phyloP scores from a whole-genome alignment of 2,888 invertebrate species.

The Rotaria magnacalcarata region DNA sequence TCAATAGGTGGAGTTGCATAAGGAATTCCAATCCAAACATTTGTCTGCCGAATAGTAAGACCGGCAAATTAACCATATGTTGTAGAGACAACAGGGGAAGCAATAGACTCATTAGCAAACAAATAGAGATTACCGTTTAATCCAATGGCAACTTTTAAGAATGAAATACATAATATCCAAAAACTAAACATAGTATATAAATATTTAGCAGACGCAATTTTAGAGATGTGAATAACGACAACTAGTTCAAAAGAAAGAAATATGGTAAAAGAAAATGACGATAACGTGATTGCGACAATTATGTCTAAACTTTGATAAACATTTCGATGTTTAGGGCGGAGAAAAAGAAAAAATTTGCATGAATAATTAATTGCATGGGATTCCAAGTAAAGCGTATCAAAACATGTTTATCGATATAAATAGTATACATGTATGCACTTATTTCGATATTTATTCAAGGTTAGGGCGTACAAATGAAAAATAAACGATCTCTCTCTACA shows the following conservation, averaged over 20 bases:
- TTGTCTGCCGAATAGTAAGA: conserved; percentile 3
- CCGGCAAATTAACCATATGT: conserved; percentile 12
- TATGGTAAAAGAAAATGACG: not conserved
- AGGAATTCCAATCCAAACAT: conserved; percentile 33
- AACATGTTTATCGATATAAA: not conserved
- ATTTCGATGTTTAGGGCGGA: not conserved
- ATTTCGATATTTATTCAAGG: no score
- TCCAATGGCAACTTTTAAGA: not conserved
- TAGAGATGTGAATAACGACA: not conserved
- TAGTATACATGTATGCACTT: not conserved
- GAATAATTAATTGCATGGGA: not conserved
- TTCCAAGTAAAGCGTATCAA: not conserved
- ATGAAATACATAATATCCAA: not conserved
- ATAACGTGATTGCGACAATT: not conserved
- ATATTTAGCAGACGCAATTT: not conserved
- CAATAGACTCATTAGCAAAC: not conserved
- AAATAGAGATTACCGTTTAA: not conserved
- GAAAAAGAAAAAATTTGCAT: not conserved
- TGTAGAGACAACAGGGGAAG: not conserved
- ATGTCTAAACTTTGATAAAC: not conserved
- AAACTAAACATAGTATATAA: not conserved
- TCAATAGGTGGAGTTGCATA: not conserved
- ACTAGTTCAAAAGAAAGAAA: no score
- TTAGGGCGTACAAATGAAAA: no score
- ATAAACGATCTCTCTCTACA: no score